Evolutionary conservation across 2,888 invertebrate species (phyloP), one percentile per base, ranked within the genome.

Genomic region (Globia sparganii): DNA sequence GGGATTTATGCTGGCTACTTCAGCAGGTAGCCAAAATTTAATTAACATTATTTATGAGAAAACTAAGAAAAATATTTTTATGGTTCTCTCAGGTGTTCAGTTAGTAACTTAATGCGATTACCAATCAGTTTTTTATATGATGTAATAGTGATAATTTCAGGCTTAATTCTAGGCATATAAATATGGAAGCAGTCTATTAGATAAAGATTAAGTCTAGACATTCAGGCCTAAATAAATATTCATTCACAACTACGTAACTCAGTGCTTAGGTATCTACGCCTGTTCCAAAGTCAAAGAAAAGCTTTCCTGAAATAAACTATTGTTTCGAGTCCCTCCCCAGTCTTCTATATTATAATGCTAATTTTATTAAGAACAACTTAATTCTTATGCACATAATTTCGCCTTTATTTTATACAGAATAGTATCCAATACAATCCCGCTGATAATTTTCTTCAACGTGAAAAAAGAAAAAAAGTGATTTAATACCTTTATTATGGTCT

Each of bases 1-100:
- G 28, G 62, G 53, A 77, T 82, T 82, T 82, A 82, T 64, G n/a
- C n/a, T 46, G 34, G 53, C 43, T 61, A 43, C 53, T 75, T 34
- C 49, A 46, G 78, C n/a, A 62, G 34, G 76, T 37, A 56, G 37
- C 15, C 21, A 46, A 46, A 82, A 64, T 56, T 64, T 75, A 62
- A 82, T 25, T 76, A 76, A 64, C 37, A 34, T 76, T 64, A 64
- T 64, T 77, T 82, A 64, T 58, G 46, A 65, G 62, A 62, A 53
- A 28, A 34, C 18, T 18, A 34, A 18, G 25, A 75, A 81, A 80
- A 49, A 61, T n/a, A 8, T 40, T 74, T 8, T 34, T 8, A 13
- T 13, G 11, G 6, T 31, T 18, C 15, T 43, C n/a, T 53, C 15
- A 46, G 49, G 15, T 81, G 15, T 11, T 28, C 18, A 15, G n/a